These are phyloP conservation scores for Condylura cristata DNA, from an alignment of 2,113 vertebrate species.

Conservation along the genomic window DNA sequence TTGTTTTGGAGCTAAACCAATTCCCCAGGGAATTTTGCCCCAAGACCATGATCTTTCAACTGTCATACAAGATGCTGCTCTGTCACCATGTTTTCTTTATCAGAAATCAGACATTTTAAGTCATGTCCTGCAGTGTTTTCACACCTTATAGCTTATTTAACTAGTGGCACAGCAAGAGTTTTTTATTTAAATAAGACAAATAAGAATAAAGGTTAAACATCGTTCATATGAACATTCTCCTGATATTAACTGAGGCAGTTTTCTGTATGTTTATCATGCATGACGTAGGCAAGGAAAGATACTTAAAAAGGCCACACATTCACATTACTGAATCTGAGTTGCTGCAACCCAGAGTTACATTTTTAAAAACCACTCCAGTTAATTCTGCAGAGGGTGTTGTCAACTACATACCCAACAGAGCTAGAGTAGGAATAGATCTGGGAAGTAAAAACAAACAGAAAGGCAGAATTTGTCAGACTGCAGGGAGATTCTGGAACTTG, in stretches of 20 bases:
- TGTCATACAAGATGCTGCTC: background rate
- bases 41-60: constrained; percentile 46
- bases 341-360: background rate
- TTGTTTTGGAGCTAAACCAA: constrained; percentile 33
- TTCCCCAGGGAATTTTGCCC: constrained; percentile 23
- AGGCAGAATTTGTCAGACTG: background rate
- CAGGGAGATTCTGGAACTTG: constrained; percentile 2
- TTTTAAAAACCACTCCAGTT: background rate
- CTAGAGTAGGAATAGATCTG: background rate
- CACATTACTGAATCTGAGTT: background rate
- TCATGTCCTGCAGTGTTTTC: background rate
- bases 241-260: background rate
- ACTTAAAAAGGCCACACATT: background rate
- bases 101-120: constrained; percentile 35
- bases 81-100: constrained; percentile 42
- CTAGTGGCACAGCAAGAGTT: background rate
- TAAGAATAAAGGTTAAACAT: background rate
- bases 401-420: background rate
- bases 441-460: background rate
- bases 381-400: background rate
- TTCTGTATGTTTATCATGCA: background rate
- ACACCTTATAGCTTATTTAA: constrained; percentile 1
- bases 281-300: background rate
- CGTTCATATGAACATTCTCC: background rate
- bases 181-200: constrained; percentile 13